Percentiles rank a stretch among this genome's conserved stretches.
phyloP scores from a whole-genome alignment of 2,113 vertebrate genomes.

The Oenanthe oenanthe region DNA sequence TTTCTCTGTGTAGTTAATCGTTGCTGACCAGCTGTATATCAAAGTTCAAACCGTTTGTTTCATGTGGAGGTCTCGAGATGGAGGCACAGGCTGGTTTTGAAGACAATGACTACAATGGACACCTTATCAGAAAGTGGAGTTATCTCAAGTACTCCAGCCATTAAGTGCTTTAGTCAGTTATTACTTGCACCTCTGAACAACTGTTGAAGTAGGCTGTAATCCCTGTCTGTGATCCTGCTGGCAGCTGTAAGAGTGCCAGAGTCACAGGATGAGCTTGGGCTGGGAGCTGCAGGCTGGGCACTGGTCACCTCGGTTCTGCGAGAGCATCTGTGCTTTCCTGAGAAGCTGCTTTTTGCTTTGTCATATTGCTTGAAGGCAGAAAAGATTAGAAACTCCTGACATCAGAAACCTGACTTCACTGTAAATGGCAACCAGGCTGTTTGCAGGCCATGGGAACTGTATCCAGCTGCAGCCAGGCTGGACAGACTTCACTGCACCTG shows the following conservation, averaged over 20 bases:
- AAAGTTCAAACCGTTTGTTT: not conserved
- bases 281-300: rapidly evolving
- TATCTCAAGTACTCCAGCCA: not conserved
- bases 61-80: not conserved
- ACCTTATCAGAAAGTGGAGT: not conserved
- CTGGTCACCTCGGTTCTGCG: not conserved
- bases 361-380: not conserved
- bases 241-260: not conserved
- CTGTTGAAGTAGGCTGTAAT: not conserved
- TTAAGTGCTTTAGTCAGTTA: not conserved
- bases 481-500: not conserved
- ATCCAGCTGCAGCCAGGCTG: not conserved
- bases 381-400: not conserved
- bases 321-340: not conserved
- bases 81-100: not conserved
- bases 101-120: not conserved
- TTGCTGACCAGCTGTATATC: not conserved
- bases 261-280: rapidly evolving
- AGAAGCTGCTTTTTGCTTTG: not conserved
- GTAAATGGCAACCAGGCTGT: not conserved
- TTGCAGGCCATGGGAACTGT: not conserved
- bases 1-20: not conserved
- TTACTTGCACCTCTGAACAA: not conserved
- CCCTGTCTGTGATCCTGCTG: not conserved
- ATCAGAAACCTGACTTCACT: not conserved